Base-by-base conservation (phyloP, 2,113 vertebrate species). In the Cebidichthys violaceus region DNA sequence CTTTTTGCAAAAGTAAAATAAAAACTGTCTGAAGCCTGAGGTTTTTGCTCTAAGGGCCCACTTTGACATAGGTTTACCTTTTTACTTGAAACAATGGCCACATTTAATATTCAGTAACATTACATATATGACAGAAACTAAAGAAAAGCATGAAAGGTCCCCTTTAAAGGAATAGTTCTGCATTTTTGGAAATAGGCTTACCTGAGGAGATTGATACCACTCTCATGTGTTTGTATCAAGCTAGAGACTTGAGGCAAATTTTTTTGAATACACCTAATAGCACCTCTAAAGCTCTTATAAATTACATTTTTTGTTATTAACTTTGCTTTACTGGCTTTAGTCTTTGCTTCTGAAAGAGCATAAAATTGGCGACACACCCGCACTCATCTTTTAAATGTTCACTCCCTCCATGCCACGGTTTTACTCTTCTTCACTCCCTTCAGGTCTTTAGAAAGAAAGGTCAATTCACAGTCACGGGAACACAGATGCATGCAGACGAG, bases 381-480 rank as follows among this genome's bases (percentile, higher is more conserved):
- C 45, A 61, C 54, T 9, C 29, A 6, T 68, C 60, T 62, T 79
- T 54, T 54, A 59, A 72, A 47, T 84, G 59, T 84, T 90, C 55
- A 71, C 62, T 75, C 35, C 20, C 18, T 81, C 33, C 10, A 31
- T 50, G 57, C 57, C 14, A 65, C 72, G 45, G 71, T 81, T 83
- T 87, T 9, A 67, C 76, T 69, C 61, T 33, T 69, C 65, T 83
- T 70, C 70, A 71, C 50, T 76, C 47, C 66, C 85, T 84, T 50
- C 14, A 39, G 73, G 61, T 71, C 75, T 55, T 70, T 35, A 27
- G 60, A 86, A 66, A 75, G 68, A 86, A 84, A 78, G 83, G 81
- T 85, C 74, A 71, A 57, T 85, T 73, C 52, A 72, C 69, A 83
- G 79, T 43, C 39, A 41, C 31, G 24, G 31, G n/a, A 27, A 76